Conservation (phyloP, 2,888 invertebrate species). For the Papilio protenor region DNA sequence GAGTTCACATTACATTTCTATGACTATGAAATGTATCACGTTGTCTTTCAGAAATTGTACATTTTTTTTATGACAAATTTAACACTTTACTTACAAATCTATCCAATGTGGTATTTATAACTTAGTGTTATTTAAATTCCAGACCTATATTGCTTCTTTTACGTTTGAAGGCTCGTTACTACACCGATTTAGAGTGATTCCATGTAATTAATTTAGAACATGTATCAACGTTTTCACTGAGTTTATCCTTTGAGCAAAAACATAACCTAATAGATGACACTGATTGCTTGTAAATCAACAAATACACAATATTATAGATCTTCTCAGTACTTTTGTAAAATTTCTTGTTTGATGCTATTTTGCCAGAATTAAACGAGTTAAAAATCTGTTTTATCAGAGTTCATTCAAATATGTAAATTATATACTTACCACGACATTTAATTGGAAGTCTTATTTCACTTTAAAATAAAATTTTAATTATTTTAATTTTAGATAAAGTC, state of each 20-base stretch:
- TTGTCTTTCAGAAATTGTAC: no score
- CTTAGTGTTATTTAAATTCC: not conserved
- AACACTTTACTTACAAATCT: not conserved
- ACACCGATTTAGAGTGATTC: not conserved
- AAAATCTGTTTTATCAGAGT: not conserved
- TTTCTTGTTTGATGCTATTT: not conserved
- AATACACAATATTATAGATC: not conserved
- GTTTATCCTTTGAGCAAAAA: not conserved
- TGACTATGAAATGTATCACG: not conserved
- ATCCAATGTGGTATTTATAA: not conserved
- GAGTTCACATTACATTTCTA: not conserved
- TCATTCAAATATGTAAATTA: not conserved
- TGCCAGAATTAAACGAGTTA: not conserved
- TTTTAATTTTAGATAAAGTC: not conserved
- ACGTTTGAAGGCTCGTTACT: no score
- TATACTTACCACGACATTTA: conserved; percentile 2
- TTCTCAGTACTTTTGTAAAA: not conserved
- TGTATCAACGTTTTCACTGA: not conserved
- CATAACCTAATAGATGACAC: no score
- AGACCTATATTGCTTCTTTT: not conserved
- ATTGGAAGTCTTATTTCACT: conserved; percentile 2
- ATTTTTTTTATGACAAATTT: not conserved
- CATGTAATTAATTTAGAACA: not conserved
- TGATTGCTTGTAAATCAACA: not conserved
- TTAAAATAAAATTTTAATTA: conserved; percentile 12